A percentile compares a stretch with the other conserved stretches of the same genome.
Evolutionary conservation across 2,113 vertebrate genomes (phyloP).

Genomic region (Lycocorax pyrrhopterus): DNA sequence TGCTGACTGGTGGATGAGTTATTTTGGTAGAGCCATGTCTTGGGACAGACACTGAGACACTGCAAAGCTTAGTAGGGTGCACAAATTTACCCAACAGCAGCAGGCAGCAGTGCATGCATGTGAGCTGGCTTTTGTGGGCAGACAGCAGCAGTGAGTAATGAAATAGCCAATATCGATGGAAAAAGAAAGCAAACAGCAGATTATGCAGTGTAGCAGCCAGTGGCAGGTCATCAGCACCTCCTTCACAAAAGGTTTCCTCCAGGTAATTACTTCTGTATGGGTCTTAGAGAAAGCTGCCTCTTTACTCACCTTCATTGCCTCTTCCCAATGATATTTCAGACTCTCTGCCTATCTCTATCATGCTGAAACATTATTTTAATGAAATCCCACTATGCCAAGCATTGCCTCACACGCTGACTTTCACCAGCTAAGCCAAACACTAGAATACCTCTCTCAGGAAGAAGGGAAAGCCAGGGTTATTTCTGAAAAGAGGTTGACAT

Average conservation of each 20-base stretch:
- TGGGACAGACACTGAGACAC: not conserved
- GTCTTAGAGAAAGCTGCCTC: not conserved
- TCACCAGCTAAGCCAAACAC: not conserved
- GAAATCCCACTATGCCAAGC: not conserved
- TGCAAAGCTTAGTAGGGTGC: not conserved
- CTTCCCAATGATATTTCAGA: not conserved
- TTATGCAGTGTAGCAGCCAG: not conserved
- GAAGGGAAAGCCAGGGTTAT: not conserved
- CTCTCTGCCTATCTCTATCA: not conserved
- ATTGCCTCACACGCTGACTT: not conserved
- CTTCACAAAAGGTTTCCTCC: not conserved
- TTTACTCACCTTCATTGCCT: not conserved
- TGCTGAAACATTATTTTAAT: not conserved
- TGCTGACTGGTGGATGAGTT: not conserved
- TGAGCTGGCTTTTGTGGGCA: not conserved
- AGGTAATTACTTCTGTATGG: not conserved
- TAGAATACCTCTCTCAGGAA: not conserved
- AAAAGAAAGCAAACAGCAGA: not conserved
- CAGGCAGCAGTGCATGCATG: not conserved
- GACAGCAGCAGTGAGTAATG: not conserved
- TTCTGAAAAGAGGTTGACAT: not conserved
- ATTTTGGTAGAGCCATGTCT: not conserved
- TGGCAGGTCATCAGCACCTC: not conserved
- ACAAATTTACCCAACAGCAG: not conserved
- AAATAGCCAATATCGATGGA: not conserved